A percentile compares a stretch with the other conserved stretches of the same genome.
Evolutionary conservation across 2,888 invertebrate genomes (phyloP).

Genomic region (Caprella mutica): DNA sequence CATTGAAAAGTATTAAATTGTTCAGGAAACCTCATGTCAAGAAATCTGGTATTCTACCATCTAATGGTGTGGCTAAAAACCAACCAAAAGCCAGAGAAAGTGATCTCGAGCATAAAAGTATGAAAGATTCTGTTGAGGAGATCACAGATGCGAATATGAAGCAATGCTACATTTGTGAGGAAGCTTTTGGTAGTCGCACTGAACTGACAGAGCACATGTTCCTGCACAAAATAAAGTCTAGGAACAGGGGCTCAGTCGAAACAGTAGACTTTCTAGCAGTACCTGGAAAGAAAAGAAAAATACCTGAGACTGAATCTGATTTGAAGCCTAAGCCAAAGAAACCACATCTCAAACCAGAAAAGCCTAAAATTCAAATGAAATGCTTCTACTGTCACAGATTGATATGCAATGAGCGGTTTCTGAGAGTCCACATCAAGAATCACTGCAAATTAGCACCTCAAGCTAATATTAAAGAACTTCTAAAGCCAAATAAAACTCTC

Average conservation of each 20-base stretch:
- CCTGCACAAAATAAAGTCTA: conserved; percentile 7
- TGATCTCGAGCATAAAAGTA: too few relatives aligned
- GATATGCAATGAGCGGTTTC: not conserved
- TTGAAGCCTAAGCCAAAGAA: not conserved
- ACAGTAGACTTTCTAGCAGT: not conserved
- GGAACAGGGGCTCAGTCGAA: not conserved
- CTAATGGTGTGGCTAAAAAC: too few relatives aligned
- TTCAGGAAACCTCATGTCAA: too few relatives aligned
- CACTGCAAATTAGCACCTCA: not conserved
- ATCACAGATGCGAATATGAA: too few relatives aligned
- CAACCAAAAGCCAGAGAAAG: too few relatives aligned
- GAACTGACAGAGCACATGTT: conserved; percentile 10
- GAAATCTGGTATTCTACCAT: too few relatives aligned
- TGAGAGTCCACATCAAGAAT: not conserved
- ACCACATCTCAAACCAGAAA: too few relatives aligned
- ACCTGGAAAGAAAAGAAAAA: not conserved
- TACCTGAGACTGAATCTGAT: not conserved
- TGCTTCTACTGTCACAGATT: conserved; percentile 4
- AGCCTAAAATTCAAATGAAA: not conserved
- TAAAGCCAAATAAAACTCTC: not conserved
- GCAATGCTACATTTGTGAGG: conserved; percentile 11
- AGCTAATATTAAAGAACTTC: not conserved
- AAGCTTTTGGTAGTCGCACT: not conserved
- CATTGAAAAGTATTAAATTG: too few relatives aligned
- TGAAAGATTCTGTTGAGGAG: too few relatives aligned